Percentiles rank a stretch among this genome's conserved stretches.
Evolutionary conservation across 2,113 vertebrate species (phyloP).

Genomic region (Sclerurus mexicanus): DNA sequence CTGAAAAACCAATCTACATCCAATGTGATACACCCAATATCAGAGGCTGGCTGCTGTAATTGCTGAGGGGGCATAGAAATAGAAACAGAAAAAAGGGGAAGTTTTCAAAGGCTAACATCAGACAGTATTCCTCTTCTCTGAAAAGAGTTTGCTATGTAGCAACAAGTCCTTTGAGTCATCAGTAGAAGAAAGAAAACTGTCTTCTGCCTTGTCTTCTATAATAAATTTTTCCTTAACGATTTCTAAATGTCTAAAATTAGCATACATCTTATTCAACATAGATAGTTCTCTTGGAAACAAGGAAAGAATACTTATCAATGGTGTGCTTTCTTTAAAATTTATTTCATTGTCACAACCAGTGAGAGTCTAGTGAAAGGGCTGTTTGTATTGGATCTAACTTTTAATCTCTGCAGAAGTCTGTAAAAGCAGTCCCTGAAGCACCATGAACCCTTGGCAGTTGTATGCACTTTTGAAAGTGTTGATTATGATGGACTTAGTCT

Average conservation of each 20-base stretch:
- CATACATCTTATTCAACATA: not conserved
- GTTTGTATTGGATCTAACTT: conserved; percentile 18
- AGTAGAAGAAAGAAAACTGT: not conserved
- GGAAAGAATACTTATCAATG: not conserved
- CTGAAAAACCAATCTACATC: not conserved
- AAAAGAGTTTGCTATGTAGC: not conserved
- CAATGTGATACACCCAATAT: not conserved
- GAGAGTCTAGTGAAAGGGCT: not conserved
- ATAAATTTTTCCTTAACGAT: not conserved
- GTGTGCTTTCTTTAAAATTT: not conserved
- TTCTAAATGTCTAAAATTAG: not conserved
- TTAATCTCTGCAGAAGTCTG: not conserved
- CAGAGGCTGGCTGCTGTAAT: not conserved
- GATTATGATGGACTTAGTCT: not conserved
- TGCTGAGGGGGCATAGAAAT: not conserved
- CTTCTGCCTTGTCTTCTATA: not conserved
- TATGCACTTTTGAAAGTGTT: not conserved
- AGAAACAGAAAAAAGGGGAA: not conserved
- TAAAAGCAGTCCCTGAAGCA: not conserved
- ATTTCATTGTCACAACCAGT: not conserved
- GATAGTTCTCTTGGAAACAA: not conserved
- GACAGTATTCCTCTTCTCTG: not conserved
- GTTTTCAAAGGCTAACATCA: not conserved
- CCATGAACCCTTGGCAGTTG: not conserved
- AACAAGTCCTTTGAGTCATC: not conserved